Conservation (phyloP, 2,797 vertebrate genomes). For the Leuciscus waleckii region DNA sequence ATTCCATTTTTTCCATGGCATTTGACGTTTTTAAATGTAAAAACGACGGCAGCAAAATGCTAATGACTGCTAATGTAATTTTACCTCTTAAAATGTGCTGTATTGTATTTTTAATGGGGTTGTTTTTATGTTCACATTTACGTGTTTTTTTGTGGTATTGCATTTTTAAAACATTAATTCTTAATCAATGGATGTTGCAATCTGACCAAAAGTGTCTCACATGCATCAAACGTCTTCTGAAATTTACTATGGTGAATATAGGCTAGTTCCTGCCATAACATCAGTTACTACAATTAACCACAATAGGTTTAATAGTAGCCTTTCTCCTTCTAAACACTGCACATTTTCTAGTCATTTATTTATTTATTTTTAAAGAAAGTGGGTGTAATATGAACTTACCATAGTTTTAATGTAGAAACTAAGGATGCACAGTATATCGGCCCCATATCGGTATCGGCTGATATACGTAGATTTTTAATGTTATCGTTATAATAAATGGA, state of each 20-base stretch:
- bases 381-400: background rate
- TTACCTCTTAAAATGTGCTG: background rate
- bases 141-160: background rate
- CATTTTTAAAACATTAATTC: background rate
- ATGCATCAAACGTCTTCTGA: background rate
- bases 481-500: too few species aligned
- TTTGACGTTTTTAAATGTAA: background rate
- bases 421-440: too few species aligned
- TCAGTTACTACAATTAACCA: background rate
- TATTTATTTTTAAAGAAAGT: background rate
- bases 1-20: background rate
- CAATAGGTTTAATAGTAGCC: background rate
- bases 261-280: background rate
- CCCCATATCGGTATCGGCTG: too few species aligned
- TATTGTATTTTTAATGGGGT: background rate
- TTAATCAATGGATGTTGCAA: background rate
- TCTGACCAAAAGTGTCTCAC: background rate
- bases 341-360: background rate
- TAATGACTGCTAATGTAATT: constrained; percentile 3
- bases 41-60: constrained; percentile 3
- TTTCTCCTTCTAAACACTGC: background rate
- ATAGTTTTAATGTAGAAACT: background rate
- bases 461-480: too few species aligned
- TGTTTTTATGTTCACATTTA: background rate
- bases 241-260: background rate